Conservation (phyloP, 2,797 vertebrate species). For the Chelmon rostratus region DNA sequence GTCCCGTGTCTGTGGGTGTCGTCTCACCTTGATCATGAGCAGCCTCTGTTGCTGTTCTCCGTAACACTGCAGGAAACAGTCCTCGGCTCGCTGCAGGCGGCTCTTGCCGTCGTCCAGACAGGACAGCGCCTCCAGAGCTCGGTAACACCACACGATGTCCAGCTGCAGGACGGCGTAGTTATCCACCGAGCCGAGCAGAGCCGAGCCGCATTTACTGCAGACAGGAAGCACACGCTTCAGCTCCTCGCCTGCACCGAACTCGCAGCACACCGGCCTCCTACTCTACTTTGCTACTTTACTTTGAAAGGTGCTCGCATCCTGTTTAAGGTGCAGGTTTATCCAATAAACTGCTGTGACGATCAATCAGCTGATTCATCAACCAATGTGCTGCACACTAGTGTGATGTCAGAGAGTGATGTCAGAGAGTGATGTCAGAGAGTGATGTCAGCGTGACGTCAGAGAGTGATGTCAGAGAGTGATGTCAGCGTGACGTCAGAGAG, state of each 20-base stretch:
- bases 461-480: no score
- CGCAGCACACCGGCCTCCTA: no score
- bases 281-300: background rate
- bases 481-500: no score
- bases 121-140: slow-evolving; percentile 88
- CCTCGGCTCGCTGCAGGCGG: slow-evolving; percentile 89
- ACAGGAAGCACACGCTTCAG: background rate
- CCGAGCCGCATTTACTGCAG: slow-evolving; percentile 87
- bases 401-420: no score
- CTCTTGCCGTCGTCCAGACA: slow-evolving; percentile 90
- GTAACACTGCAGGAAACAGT: slow-evolving; percentile 92
- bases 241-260: no score
- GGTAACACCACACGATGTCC: slow-evolving; percentile 97
- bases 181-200: slow-evolving; percentile 91
- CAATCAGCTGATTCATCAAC: no score
- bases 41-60: slow-evolving; percentile 92
- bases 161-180: slow-evolving; percentile 96
- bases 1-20: background rate
- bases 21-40: slow-evolving; percentile 90
- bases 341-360: no score
- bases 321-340: background rate
- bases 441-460: no score
- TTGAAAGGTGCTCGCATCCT: background rate
- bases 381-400: no score
- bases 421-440: no score